Conservation (phyloP, 2,113 vertebrate genomes). For the Alces alces region DNA sequence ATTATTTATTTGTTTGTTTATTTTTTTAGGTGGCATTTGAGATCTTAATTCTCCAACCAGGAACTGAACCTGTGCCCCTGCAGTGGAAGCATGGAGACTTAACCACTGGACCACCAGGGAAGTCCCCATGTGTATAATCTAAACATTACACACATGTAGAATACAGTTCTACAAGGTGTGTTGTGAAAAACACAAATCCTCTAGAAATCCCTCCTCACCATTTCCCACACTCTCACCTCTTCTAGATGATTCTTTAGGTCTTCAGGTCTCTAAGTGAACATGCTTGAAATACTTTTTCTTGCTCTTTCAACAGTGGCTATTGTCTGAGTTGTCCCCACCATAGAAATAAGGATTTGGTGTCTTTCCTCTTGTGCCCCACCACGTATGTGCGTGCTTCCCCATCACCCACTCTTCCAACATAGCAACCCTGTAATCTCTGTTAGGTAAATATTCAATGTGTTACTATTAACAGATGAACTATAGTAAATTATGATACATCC, state of each 20-base stretch:
- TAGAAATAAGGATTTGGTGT: background rate
- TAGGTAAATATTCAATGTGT: background rate
- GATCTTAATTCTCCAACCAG: background rate
- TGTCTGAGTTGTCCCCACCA: background rate
- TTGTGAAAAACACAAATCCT: background rate
- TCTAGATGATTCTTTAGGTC: background rate
- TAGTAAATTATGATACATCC: background rate
- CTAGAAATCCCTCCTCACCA: background rate
- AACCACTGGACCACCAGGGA: background rate
- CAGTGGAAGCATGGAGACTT: background rate
- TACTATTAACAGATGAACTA: background rate
- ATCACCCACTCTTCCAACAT: background rate
- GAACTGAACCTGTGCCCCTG: background rate
- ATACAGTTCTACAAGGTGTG: background rate
- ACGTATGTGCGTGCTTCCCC: background rate
- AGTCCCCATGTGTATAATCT: background rate
- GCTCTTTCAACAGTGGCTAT: background rate
- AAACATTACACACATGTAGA: background rate
- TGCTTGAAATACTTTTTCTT: background rate
- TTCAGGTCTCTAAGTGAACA: background rate
- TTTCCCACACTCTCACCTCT: background rate
- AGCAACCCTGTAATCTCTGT: background rate
- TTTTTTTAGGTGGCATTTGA: background rate
- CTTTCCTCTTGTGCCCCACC: background rate
- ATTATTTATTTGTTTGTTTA: background rate